These are phyloP conservation scores for Drosophila fungiperda DNA, from an alignment of 2,888 invertebrate genomes.

Conservation along the genomic window DNA sequence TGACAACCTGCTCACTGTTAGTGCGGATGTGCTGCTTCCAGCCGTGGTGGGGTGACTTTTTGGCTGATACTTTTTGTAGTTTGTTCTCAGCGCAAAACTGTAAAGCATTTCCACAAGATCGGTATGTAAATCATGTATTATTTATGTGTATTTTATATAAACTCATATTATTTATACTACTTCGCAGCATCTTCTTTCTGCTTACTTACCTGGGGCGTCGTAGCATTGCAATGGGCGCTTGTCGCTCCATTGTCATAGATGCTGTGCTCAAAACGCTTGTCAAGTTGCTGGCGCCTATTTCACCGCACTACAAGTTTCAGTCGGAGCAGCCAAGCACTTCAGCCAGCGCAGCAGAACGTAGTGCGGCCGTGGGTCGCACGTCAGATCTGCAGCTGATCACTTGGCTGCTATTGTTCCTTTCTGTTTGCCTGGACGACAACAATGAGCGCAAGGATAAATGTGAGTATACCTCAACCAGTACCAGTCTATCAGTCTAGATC, in stretches of 20 bases:
- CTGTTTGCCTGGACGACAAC: constrained; percentile 88
- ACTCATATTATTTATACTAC: neutral
- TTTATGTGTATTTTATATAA: neutral
- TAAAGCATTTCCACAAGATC: constrained; percentile 93
- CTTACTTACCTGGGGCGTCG: constrained; percentile 94
- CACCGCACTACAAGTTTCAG: constrained; percentile 82
- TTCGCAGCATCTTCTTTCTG: constrained; percentile 91
- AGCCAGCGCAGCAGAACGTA: constrained; percentile 85
- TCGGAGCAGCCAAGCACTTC: constrained; percentile 71
- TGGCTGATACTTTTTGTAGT: constrained; percentile 92
- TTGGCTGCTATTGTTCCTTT: constrained; percentile 91
- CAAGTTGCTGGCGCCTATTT: constrained; percentile 87
- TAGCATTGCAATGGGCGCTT: constrained; percentile 88
- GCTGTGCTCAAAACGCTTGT: constrained; percentile 88
- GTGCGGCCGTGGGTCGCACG: constrained; percentile 58
- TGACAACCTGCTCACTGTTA: constrained; percentile 91
- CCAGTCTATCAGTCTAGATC: neutral
- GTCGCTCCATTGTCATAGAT: constrained; percentile 87
- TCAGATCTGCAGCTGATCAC: constrained; percentile 89
- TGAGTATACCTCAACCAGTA: constrained; percentile 49
- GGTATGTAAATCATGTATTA: constrained; percentile 86
- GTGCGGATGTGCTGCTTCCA: constrained; percentile 90
- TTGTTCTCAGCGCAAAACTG: constrained; percentile 93
- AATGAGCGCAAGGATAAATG: constrained; percentile 85
- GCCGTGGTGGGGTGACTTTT: constrained; percentile 95